phyloP scores from a whole-genome alignment of 1,140 invertebrate genomes.

The Mycetomoellerius zeteki region DNA sequence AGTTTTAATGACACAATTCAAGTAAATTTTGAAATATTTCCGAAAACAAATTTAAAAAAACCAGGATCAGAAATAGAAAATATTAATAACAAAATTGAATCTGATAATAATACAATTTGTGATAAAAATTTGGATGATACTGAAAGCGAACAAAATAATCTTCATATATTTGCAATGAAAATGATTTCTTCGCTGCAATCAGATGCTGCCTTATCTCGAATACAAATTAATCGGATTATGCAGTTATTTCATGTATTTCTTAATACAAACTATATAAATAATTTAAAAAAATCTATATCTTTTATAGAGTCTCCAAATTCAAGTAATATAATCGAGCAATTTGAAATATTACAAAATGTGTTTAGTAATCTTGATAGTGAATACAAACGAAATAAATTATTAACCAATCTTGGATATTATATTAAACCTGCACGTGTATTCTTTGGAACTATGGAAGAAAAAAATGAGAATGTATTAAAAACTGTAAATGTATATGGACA shows the following conservation, averaged over 20 bases:
- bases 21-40: background rate
- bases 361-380: constrained; percentile 8
- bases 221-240: constrained; percentile 12
- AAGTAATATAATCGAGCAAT: background rate
- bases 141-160: background rate
- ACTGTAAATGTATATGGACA: constrained; percentile 11
- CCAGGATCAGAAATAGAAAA: background rate
- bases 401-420: constrained; percentile 7
- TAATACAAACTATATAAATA: constrained; percentile 25
- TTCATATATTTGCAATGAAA: constrained; percentile 2
- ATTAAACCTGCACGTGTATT: constrained; percentile 5
- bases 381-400: constrained; percentile 13
- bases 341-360: background rate
- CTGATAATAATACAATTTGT: constrained; percentile 11
- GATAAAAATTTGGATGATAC: background rate
- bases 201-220: constrained; percentile 20
- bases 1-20: background rate
- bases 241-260: constrained; percentile 5
- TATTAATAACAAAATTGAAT: background rate
- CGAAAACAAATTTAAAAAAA: background rate
- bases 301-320: background rate
- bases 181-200: constrained; percentile 33
- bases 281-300: background rate
- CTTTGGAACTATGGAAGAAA: constrained; percentile 25
- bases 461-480: background rate